Evolutionary conservation across 2,888 invertebrate species (phyloP).

Genomic region (Parascotia fuliginaria): DNA sequence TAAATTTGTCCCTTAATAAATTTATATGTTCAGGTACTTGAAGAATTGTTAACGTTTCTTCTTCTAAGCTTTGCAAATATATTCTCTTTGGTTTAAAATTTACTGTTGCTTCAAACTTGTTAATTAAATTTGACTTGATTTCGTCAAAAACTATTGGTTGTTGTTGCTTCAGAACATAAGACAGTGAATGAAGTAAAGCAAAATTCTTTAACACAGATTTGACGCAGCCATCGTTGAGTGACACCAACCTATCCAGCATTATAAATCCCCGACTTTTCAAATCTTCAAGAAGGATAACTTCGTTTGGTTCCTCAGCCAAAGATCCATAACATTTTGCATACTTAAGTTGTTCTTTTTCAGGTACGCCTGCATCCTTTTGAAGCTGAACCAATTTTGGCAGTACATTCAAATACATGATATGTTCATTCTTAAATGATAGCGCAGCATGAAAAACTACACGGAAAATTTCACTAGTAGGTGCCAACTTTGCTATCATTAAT

Average conservation of each 20-base stretch:
- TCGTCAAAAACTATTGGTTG: constrained; percentile 49
- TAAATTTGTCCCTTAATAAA: constrained; percentile 32
- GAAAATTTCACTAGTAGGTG: constrained; percentile 38
- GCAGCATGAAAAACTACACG: constrained; percentile 32
- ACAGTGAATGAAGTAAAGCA: constrained; percentile 58
- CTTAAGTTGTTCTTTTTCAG: no score
- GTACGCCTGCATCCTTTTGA: no score
- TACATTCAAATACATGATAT: constrained; percentile 50
- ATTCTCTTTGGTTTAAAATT: not conserved
- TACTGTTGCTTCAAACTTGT: no score
- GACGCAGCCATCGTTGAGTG: constrained; percentile 48
- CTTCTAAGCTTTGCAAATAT: constrained; percentile 25
- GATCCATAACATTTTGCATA: constrained; percentile 3
- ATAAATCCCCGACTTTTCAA: constrained; percentile 42
- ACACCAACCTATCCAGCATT: constrained; percentile 52
- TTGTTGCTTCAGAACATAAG: constrained; percentile 52
- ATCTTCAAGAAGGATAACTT: constrained; percentile 62
- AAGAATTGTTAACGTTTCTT: constrained; percentile 28
- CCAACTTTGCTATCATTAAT: constrained; percentile 60
- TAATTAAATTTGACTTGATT: constrained; percentile 31
- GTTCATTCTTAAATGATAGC: constrained; percentile 53
- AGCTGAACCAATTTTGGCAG: constrained; percentile 51
- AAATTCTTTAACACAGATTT: constrained; percentile 53
- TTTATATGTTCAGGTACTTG: constrained; percentile 41
- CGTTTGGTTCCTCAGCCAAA: constrained; percentile 42